Conservation (phyloP, 2,888 invertebrate species). For the Dicyrtoma fusca region DNA sequence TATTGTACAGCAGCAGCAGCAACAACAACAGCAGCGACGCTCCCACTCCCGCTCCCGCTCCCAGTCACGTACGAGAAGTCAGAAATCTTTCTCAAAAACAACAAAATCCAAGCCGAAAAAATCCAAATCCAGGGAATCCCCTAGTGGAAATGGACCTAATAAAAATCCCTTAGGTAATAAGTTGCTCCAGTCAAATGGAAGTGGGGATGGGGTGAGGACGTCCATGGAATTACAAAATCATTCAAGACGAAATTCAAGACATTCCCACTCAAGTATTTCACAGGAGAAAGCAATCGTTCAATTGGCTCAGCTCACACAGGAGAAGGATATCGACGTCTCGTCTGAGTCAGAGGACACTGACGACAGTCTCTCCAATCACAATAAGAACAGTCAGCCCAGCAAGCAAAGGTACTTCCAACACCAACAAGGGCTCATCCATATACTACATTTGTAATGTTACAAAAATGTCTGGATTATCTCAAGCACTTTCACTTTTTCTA, state of each 20-base stretch:
- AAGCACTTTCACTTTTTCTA: too few species aligned
- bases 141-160: neutral
- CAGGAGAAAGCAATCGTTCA: conserved; percentile 51
- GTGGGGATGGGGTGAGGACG: neutral
- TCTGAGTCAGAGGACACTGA: conserved; percentile 35
- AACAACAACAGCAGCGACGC: conserved; percentile 57
- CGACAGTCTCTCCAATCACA: neutral
- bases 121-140: neutral
- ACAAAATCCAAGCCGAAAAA: neutral
- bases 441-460: too few species aligned
- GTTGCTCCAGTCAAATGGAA: neutral
- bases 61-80: conserved; percentile 50
- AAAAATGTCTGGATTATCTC: too few species aligned
- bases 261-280: conserved; percentile 13
- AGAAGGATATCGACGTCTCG: conserved; percentile 35
- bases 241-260: neutral
- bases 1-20: conserved; percentile 5
- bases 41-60: conserved; percentile 59
- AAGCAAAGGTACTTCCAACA: too few species aligned
- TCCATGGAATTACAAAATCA: conserved; percentile 12
- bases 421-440: too few species aligned
- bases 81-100: conserved; percentile 9
- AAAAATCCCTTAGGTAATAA: too few species aligned
- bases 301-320: conserved; percentile 47
- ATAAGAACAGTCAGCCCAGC: neutral